Percentiles rank a stretch among this genome's conserved stretches.
phyloP scores from a whole-genome alignment of 2,888 invertebrate species.

The Ormyrus pomaceus region DNA sequence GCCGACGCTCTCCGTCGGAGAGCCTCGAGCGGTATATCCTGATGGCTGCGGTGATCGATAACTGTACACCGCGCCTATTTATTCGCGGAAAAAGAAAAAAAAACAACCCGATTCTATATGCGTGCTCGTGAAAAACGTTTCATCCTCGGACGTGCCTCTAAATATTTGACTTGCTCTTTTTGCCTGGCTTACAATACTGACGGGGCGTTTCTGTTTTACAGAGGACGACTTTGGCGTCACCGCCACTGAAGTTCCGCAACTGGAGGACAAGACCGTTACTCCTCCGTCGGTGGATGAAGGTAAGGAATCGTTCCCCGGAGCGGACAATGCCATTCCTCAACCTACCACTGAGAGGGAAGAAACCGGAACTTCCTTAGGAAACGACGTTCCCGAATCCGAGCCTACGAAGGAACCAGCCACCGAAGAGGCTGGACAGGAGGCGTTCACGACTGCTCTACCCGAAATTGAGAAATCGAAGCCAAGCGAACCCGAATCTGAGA shows the following conservation, averaged over 20 bases:
- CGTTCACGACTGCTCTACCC: conserved; percentile 23
- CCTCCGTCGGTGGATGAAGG: conserved; percentile 8
- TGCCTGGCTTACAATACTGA: no score
- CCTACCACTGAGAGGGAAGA: conserved; percentile 32
- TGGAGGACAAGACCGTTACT: conserved; percentile 40
- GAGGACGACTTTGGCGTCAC: conserved; percentile 59
- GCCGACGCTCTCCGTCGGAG: background rate
- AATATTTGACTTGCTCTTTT: no score
- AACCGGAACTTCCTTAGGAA: conserved; percentile 50
- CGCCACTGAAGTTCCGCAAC: conserved; percentile 53
- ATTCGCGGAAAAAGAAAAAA: no score
- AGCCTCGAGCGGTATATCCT: background rate
- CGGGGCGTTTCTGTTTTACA: conserved; percentile 11
- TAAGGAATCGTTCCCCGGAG: conserved; percentile 68
- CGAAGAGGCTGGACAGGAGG: conserved; percentile 54
- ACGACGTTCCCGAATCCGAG: conserved; percentile 55
- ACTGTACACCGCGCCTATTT: conserved; percentile 1
- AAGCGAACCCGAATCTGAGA: conserved; percentile 8
- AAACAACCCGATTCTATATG: no score
- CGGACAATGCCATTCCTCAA: conserved; percentile 69
- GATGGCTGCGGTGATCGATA: background rate
- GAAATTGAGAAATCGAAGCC: conserved; percentile 20
- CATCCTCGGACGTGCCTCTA: no score
- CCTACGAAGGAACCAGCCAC: conserved; percentile 42
- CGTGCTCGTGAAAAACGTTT: no score